Percentiles rank a stretch among this genome's conserved stretches.
phyloP scores from a whole-genome alignment of 2,888 invertebrate genomes.

The Andrena chrysosceles region DNA sequence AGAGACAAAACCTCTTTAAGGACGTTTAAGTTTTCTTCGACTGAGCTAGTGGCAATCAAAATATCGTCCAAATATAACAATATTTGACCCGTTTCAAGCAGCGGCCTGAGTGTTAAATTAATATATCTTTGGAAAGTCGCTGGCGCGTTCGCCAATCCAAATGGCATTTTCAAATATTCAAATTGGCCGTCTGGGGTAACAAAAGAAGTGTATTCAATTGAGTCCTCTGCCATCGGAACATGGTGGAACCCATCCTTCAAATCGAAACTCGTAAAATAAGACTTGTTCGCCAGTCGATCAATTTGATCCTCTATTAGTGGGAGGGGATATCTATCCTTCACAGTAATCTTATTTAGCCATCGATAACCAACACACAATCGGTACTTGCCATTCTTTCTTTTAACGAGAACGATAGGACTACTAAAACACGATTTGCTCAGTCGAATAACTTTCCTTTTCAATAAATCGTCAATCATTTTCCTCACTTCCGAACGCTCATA shows the following conservation, averaged over 20 bases:
- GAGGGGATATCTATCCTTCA: conserved; percentile 23
- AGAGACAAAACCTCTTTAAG: no score
- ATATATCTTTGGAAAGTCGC: background rate
- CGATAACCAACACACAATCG: conserved; percentile 25
- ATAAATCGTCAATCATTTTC: conserved; percentile 27
- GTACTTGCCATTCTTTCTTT: conserved; percentile 4
- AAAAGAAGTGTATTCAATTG: background rate
- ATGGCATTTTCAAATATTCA: background rate
- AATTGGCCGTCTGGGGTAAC: no score
- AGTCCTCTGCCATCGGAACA: background rate
- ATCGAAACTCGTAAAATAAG: conserved; percentile 17
- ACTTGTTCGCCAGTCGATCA: background rate
- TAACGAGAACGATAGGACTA: conserved; percentile 18
- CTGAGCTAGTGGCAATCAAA: background rate
- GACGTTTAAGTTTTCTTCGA: no score
- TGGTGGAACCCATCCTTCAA: background rate
- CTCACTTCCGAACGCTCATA: conserved; percentile 21
- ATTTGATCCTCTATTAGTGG: background rate
- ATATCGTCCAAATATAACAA: background rate
- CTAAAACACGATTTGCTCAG: conserved; percentile 43
- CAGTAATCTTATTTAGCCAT: conserved; percentile 10
- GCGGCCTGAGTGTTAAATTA: background rate
- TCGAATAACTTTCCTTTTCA: conserved; percentile 23
- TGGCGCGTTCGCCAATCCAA: background rate
- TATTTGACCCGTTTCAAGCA: background rate